Evolutionary conservation across 2,888 invertebrate genomes (phyloP), one percentile per base, ranked within the genome.

Genomic region (Amphiduros pacificus): DNA sequence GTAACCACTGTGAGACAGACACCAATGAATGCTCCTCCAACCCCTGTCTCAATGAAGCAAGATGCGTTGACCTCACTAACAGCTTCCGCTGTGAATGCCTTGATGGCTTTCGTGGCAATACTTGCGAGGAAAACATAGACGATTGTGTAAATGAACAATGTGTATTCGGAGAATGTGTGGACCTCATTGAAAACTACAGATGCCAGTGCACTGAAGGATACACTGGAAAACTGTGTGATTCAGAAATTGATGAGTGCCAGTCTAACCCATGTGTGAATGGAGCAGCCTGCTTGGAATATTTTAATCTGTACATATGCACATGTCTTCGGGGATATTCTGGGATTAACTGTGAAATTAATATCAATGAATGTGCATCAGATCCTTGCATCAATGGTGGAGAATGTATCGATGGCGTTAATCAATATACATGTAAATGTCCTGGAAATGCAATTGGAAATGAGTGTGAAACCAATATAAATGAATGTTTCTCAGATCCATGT

Each of bases 311-410:
- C 28, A 26, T 32, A 20, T 63, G 63, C 51, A 26, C 53, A 31
- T 63, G 63, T 53, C 52, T 49, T 2, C 36, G 32, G 6, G 63
- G 63, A 5, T 61, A 63, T 50, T 48, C 36, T 27, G 71, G 68
- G 17, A 28, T 26, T 11, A 28, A 54, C 29, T 68, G 68, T 62
- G 59, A 63, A 26, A 59, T 24, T 17, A 56, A 71, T 22, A 62
- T 68, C 32, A 62, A 71, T 54, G 71, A 70, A 55, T 71, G 71
- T 51, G 90, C 91, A 5, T 93, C 93, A n/a, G 91, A 91, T 72
- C 95, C 95, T 31, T 95, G 95, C 79, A 93, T 91, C 80, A 95
- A 94, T 75, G 92, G 91, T 0, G 94, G 93, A 29, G 89, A 89
- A 50, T 95, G 94, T 79, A 59, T 67, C 48, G 95, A 61, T 32